Base-by-base conservation (phyloP, 2,113 vertebrate species). In the Scomber japonicus region DNA sequence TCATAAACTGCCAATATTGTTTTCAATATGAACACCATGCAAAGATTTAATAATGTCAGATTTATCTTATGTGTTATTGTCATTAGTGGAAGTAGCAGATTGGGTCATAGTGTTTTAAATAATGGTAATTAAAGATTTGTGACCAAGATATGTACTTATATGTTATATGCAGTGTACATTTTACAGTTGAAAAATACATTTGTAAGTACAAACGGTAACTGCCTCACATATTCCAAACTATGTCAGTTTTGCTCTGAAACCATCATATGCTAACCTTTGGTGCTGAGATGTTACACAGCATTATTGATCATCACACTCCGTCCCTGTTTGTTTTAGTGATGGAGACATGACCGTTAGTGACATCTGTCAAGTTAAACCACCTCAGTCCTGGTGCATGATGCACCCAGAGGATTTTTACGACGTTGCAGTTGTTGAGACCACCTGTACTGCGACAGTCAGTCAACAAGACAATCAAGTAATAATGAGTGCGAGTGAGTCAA, bases 351-450 rank as follows among this genome's bases (percentile, higher is more conserved):
- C 31, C 0, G 35, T 70, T 0, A 19, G 4, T 9, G 85, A n/a
- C 8, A 88, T 17, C 67, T 95, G 95, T 69, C 79, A 80, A 5
- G 71, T 95, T 16, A 62, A 4, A 13, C 63, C 90, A 0, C 84
- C 87, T 67, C 69, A 21, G 0, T 73, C 84, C 30, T 94, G 94
- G 94, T 95, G 94, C 56, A 11, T 11, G 0, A 91, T 94, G 11
- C 0, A 40, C 5, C 51, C 68, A 0, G 11, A 77, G 0, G 0
- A 2, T 0, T 48, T 94, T 0, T 0, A 4, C 0, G 0, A 10
- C 0, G 45, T 92, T 0, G 12, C 49, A 1, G 17, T 12, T 0
- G 0, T 70, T 56, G 91, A 66, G 12, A 91, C 90, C 0, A 0
- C 0, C 0, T 95, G 95, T 19, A 82, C 0, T 0, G 48, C 88